phyloP scores from a whole-genome alignment of 2,888 invertebrate genomes.

The Papilio demoleus region DNA sequence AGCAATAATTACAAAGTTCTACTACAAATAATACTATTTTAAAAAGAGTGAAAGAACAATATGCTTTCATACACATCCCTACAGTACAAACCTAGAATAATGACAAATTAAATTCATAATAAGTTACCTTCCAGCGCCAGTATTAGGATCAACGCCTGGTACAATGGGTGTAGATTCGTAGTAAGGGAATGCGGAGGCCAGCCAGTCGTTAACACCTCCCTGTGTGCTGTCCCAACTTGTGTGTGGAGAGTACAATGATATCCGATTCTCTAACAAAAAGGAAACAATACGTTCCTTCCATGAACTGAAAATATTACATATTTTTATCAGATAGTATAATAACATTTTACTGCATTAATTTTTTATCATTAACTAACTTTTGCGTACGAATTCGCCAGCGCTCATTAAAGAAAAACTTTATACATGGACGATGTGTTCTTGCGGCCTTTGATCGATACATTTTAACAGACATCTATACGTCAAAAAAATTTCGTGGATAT shows the following conservation, averaged over 20 bases:
- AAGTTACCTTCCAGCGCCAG: constrained; percentile 79
- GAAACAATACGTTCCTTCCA: constrained; percentile 93
- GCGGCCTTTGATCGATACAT: no score
- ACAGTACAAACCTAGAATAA: no score
- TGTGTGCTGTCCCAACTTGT: constrained; percentile 93
- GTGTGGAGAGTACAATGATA: constrained; percentile 96
- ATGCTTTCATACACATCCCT: no score
- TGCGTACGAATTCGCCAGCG: not conserved
- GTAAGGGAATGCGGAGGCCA: constrained; percentile 87
- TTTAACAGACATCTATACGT: no score
- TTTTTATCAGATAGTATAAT: not conserved
- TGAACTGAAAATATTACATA: constrained; percentile 67
- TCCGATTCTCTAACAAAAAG: constrained; percentile 91
- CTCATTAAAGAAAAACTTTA: no score
- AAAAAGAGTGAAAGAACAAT: not conserved
- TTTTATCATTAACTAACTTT: not conserved
- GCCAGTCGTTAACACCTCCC: constrained; percentile 97
- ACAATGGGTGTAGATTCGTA: constrained; percentile 66
- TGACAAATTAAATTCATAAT: constrained; percentile 18
- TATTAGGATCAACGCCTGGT: constrained; percentile 64
- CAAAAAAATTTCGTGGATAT: no score
- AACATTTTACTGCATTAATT: not conserved
- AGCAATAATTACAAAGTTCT: not conserved
- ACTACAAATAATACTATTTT: not conserved
- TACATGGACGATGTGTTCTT: no score